Conservation (phyloP, 2,113 vertebrate species). For the Ceyx cyanopectus region DNA sequence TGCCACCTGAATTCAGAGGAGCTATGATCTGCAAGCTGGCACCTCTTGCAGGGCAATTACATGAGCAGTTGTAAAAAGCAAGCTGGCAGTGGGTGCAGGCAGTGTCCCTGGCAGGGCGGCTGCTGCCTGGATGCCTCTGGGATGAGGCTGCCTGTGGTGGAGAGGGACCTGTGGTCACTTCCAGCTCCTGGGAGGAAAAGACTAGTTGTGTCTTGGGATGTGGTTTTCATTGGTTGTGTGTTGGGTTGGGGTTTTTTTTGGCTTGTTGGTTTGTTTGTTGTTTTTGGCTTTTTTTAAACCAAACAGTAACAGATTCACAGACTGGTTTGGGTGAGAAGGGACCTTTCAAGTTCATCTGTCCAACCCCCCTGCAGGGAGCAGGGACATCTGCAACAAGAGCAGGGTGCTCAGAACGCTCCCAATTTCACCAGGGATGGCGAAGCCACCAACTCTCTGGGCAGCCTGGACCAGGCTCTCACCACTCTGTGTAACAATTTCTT, state of each 20-base stretch:
- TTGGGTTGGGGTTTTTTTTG: too few species aligned
- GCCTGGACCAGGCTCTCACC: neutral
- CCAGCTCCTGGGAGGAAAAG: neutral
- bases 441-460: neutral
- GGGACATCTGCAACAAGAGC: neutral
- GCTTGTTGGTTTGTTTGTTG: neutral
- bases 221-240: too few species aligned
- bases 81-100: neutral
- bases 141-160: neutral
- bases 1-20: conserved; percentile 10
- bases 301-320: neutral
- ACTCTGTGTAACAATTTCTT: neutral
- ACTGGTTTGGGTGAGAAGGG: neutral
- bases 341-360: neutral
- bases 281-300: neutral
- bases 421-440: neutral
- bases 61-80: neutral
- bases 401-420: neutral
- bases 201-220: accelerated
- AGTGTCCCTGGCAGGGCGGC: neutral
- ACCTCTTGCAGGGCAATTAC: neutral
- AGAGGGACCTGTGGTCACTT: accelerated
- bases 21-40: conserved; percentile 39
- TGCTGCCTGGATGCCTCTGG: neutral
- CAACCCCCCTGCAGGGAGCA: neutral